These are phyloP conservation scores for Tetropium fuscum DNA, from an alignment of 2,888 invertebrate genomes.

Conservation along the genomic window DNA sequence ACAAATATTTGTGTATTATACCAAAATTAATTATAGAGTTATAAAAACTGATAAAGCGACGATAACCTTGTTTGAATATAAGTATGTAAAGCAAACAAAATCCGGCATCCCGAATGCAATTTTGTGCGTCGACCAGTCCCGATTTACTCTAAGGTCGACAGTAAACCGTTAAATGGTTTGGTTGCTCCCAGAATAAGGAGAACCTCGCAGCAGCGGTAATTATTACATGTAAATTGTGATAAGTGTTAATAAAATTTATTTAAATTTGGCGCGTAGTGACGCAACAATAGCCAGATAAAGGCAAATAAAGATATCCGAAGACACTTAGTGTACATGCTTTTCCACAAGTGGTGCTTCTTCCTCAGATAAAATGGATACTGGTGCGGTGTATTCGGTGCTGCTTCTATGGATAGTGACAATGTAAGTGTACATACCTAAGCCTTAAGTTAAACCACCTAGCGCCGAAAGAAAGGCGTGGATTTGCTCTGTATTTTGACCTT, in stretches of 20 bases:
- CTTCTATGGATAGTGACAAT: slow-evolving; percentile 38
- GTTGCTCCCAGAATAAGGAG: not conserved
- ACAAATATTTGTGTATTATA: slow-evolving; percentile 30
- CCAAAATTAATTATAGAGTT: slow-evolving; percentile 37
- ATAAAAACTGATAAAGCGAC: slow-evolving; percentile 43
- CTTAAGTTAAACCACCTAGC: not conserved
- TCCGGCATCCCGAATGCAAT: slow-evolving; percentile 37
- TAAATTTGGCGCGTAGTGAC: slow-evolving; percentile 58
- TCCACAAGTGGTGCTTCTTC: slow-evolving; percentile 47
- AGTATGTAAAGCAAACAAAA: slow-evolving; percentile 34
- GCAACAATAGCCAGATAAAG: slow-evolving; percentile 53
- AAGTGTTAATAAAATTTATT: slow-evolving; percentile 38
- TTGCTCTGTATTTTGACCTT: slow-evolving; percentile 21
- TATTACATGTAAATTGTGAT: slow-evolving; percentile 20
- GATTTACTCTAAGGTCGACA: slow-evolving; percentile 4
- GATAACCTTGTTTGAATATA: slow-evolving; percentile 48
- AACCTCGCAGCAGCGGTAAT: slow-evolving; percentile 6
- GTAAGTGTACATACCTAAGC: slow-evolving; percentile 43
- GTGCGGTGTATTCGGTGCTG: slow-evolving; percentile 45
- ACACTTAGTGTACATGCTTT: slow-evolving; percentile 53
- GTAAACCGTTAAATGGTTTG: not conserved
- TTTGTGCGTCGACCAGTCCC: slow-evolving; percentile 24
- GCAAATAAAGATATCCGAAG: slow-evolving; percentile 55
- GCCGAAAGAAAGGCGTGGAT: not conserved
- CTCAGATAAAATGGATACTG: slow-evolving; percentile 51